Conservation (phyloP, 2,888 invertebrate genomes). For the Ganaspis brasiliensis region DNA sequence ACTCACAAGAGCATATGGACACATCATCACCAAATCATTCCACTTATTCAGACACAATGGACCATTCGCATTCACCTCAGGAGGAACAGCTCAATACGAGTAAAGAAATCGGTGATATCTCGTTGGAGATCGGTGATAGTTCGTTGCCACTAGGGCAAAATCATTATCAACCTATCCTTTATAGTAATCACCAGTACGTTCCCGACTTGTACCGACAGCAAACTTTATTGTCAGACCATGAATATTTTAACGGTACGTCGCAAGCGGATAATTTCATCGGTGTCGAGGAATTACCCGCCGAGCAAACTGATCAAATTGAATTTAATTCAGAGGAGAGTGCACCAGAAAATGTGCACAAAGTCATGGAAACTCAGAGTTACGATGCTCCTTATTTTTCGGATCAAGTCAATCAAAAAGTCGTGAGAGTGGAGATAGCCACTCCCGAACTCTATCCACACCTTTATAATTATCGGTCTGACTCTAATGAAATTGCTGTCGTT, state of each 20-base stretch:
- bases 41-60: conserved; percentile 77
- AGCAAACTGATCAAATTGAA: conserved; percentile 43
- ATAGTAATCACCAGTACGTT: conserved; percentile 71
- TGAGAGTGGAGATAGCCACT: conserved; percentile 68
- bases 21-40: conserved; percentile 77
- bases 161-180: conserved; percentile 73
- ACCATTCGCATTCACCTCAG: neutral
- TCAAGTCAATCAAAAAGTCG: conserved; percentile 67
- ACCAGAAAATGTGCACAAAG: too few relatives aligned
- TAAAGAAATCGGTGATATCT: conserved; percentile 66
- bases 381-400: conserved; percentile 52
- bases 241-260: conserved; percentile 12
- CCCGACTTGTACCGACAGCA: conserved; percentile 74
- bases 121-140: conserved; percentile 66
- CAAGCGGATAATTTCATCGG: conserved; percentile 48
- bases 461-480: conserved; percentile 72
- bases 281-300: conserved; percentile 58
- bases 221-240: conserved; percentile 60
- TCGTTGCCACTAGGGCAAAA: conserved; percentile 65
- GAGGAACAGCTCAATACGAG: conserved; percentile 56
- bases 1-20: conserved; percentile 78
- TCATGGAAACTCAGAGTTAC: conserved; percentile 11
- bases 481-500: conserved; percentile 74
- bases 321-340: conserved; percentile 4
- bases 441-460: conserved; percentile 76